phyloP scores from a whole-genome alignment of 2,888 invertebrate species.

The Danaus chrysippus region DNA sequence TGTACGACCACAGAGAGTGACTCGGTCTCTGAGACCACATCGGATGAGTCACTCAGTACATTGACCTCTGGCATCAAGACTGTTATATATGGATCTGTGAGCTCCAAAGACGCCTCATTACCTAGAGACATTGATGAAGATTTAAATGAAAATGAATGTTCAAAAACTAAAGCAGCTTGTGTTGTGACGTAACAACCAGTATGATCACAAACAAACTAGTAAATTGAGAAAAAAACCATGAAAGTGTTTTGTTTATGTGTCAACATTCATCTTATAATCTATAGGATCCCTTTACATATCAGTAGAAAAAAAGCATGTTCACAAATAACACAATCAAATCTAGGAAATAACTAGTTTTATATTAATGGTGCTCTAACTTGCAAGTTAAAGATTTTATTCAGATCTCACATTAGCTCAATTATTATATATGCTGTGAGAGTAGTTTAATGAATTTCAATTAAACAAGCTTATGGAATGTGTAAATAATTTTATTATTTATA shows the following conservation, averaged over 20 bases:
- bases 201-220: no score
- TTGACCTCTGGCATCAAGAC: constrained; percentile 40
- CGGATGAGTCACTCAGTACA: constrained; percentile 32
- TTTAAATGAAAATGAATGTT: constrained; percentile 13
- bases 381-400: no score
- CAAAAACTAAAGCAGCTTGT: constrained; percentile 27
- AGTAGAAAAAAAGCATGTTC: no score
- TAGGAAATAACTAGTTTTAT: no score
- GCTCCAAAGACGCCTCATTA: constrained; percentile 16
- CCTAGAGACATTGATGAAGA: constrained; percentile 17
- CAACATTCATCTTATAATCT: no score
- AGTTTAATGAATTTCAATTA: constrained; percentile 3
- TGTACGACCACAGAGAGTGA: constrained; percentile 16
- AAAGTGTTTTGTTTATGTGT: no score
- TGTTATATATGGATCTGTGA: constrained; percentile 39
- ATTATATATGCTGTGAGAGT: not conserved
- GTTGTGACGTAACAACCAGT: constrained; percentile 20
- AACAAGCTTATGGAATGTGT: constrained; percentile 35
- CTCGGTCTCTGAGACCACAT: constrained; percentile 8
- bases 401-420: no score
- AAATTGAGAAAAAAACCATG: no score
- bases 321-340: no score
- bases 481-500: constrained; percentile 32
- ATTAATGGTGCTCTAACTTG: no score
- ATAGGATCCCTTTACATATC: no score